Evolutionary conservation across 2,113 vertebrate genomes (phyloP).

Genomic region (Cephalopholis sonnerati): DNA sequence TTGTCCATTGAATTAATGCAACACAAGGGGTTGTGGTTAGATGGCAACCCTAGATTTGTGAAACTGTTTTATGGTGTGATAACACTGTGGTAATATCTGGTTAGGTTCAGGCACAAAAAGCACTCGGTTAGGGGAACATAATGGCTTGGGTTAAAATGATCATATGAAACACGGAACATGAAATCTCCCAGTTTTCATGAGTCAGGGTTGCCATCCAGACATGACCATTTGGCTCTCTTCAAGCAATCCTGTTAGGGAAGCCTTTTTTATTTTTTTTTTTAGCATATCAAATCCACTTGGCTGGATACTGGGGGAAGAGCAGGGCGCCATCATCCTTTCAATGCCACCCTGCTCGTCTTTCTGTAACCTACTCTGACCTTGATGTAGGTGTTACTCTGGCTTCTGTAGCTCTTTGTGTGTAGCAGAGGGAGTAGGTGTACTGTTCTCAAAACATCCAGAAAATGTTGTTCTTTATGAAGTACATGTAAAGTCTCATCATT

Average conservation of each 20-base stretch:
- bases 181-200: no score
- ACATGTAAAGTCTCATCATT: no score
- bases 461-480: neutral
- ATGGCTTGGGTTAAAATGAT: no score
- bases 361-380: conserved; percentile 21
- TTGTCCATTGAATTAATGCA: no score
- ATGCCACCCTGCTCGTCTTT: neutral
- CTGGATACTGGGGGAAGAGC: neutral
- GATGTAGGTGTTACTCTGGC: neutral
- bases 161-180: no score
- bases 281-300: conserved; percentile 25
- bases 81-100: no score
- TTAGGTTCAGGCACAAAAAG: no score
- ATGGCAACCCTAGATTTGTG: no score
- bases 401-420: conserved; percentile 4
- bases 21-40: no score
- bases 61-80: no score
- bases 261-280: conserved; percentile 3
- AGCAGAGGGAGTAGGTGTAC: neutral
- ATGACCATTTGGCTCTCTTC: neutral
- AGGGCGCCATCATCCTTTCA: neutral
- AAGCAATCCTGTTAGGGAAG: conserved; percentile 19
- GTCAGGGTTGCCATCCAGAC: no score
- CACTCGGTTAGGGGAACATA: no score
- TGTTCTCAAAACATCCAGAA: neutral